A percentile compares a stretch with the other conserved stretches of the same genome.
Conservation (phyloP, 2,797 vertebrate species). For the Lepidocolaptes lacrymiger region DNA sequence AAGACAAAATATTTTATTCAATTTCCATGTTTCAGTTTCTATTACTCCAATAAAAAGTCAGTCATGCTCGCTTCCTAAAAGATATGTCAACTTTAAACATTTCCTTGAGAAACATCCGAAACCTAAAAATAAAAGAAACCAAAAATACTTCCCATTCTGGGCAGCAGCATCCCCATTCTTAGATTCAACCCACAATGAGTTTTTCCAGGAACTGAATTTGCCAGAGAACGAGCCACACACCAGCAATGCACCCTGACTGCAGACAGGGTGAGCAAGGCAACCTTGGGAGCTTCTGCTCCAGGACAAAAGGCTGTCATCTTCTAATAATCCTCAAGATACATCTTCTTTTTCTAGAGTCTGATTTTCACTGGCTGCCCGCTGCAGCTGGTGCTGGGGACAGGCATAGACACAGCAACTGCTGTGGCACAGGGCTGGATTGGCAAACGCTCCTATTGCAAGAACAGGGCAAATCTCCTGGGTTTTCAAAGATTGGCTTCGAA, state of each 20-base stretch:
- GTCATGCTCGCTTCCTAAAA: background rate
- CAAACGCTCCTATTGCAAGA: background rate
- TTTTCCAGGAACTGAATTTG: background rate
- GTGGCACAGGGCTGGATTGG: fast-evolving
- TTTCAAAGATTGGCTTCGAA: background rate
- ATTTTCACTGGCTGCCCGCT: background rate
- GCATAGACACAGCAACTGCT: background rate
- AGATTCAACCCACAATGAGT: background rate
- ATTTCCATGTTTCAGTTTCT: background rate
- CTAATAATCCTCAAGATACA: background rate
- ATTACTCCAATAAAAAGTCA: background rate
- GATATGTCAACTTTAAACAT: background rate
- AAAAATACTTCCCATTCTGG: background rate
- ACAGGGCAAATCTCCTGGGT: background rate
- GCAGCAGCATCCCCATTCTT: background rate
- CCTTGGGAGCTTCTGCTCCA: background rate
- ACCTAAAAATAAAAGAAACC: background rate
- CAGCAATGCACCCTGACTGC: background rate
- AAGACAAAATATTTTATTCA: background rate
- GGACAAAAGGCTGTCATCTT: background rate
- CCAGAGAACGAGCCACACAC: background rate
- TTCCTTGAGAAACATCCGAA: background rate
- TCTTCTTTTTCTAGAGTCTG: background rate
- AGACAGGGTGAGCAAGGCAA: background rate
- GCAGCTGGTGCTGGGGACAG: background rate